These are phyloP conservation scores for Andrena minutula DNA, from an alignment of 2,888 invertebrate species.

Conservation along the genomic window DNA sequence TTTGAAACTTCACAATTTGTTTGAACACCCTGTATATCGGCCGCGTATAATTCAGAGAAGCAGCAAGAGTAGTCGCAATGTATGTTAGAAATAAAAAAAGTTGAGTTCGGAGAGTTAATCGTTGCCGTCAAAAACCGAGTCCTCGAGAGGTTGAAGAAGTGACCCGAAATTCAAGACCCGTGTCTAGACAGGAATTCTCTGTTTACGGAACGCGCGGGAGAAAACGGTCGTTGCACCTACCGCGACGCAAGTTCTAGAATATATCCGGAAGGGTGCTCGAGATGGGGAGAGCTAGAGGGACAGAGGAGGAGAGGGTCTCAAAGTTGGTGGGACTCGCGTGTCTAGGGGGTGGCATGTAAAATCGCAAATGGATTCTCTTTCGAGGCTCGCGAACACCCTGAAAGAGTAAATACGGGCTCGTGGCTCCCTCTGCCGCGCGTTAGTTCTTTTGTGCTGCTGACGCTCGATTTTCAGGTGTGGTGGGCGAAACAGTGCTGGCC, in stretches of 20 bases:
- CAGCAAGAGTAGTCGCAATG: too few relatives aligned
- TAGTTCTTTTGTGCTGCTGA: slow-evolving; percentile 25
- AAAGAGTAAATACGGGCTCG: slow-evolving; percentile 50
- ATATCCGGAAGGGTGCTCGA: slow-evolving; percentile 57
- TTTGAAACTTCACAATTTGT: neutral
- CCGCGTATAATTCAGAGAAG: neutral
- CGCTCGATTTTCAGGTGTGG: neutral
- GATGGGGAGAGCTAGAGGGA: slow-evolving; percentile 1
- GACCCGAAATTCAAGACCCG: slow-evolving; percentile 51
- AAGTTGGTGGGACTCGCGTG: slow-evolving; percentile 41
- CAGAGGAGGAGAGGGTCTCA: neutral
- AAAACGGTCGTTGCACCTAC: slow-evolving; percentile 60
- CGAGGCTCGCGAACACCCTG: slow-evolving; percentile 41
- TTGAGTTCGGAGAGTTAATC: neutral
- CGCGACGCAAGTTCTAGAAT: slow-evolving; percentile 44
- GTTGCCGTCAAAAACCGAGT: slow-evolving; percentile 9
- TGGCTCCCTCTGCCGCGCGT: slow-evolving; percentile 16
- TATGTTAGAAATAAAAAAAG: neutral
- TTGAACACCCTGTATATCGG: neutral
- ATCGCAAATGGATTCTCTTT: slow-evolving; percentile 62
- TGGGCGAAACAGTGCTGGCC: neutral
- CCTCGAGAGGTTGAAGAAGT: slow-evolving; percentile 6
- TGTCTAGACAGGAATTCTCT: slow-evolving; percentile 47
- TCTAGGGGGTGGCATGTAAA: slow-evolving; percentile 45
- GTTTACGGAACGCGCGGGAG: slow-evolving; percentile 48